A percentile compares a stretch with the other conserved stretches of the same genome.
phyloP scores from a whole-genome alignment of 1,140 invertebrate species.

The Plectus sambesii region DNA sequence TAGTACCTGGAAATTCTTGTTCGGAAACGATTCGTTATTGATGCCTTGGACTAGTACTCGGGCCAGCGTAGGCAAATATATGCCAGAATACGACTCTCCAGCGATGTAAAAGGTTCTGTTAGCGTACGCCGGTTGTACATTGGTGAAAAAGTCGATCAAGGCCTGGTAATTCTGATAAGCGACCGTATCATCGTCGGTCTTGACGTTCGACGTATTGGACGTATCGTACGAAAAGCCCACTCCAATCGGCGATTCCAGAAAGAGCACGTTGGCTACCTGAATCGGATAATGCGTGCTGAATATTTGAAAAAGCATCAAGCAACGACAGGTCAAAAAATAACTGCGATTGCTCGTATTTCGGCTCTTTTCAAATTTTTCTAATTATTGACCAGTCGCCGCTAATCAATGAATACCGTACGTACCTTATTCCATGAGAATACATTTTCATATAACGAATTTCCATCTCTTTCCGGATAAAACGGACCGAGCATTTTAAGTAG shows the following conservation, averaged over 20 bases:
- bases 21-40: slow-evolving; percentile 17
- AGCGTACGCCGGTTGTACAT: slow-evolving; percentile 20
- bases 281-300: no score
- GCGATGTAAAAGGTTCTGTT: slow-evolving; percentile 21
- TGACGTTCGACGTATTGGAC: slow-evolving; percentile 2
- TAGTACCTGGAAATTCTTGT: no score
- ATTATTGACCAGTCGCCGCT: no score
- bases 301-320: no score
- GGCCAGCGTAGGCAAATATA: slow-evolving; percentile 26
- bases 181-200: slow-evolving; percentile 21
- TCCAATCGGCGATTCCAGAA: slow-evolving; percentile 32
- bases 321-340: no score
- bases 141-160: slow-evolving; percentile 23
- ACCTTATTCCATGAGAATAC: no score
- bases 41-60: slow-evolving; percentile 20
- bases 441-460: no score
- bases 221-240: slow-evolving; percentile 34
- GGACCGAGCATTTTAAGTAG: no score
- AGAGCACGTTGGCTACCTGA: slow-evolving; percentile 26
- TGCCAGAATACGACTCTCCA: slow-evolving; percentile 26
- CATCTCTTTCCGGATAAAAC: no score
- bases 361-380: no score
- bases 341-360: no score
- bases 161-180: slow-evolving; percentile 20
- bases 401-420: no score